phyloP scores from a whole-genome alignment of 2,113 vertebrate genomes.

The Bettongia penicillata region DNA sequence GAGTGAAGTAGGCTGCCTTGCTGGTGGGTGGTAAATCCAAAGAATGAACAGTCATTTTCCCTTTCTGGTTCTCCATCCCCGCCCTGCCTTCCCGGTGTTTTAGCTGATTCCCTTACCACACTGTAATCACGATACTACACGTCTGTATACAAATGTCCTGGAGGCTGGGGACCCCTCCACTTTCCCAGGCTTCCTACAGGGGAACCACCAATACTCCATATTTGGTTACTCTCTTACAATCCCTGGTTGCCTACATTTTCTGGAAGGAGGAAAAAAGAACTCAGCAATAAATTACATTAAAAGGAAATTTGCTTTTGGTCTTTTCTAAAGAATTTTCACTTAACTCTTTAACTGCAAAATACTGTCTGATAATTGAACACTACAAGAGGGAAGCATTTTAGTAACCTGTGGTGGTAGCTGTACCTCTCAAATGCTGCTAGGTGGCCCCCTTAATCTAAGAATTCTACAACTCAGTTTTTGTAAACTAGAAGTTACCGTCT shows the following conservation, averaged over 20 bases:
- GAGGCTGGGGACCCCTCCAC: background rate
- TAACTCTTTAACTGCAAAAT: constrained; percentile 46
- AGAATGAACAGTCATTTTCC: background rate
- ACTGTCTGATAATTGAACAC: constrained; percentile 13
- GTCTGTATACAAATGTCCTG: background rate
- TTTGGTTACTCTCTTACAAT: constrained; percentile 32
- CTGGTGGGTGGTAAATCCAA: background rate
- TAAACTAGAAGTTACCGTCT: background rate
- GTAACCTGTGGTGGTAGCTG: constrained; percentile 26
- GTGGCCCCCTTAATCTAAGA: background rate
- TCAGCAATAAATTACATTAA: background rate
- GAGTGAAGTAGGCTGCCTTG: background rate
- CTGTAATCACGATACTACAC: background rate
- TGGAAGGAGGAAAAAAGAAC: background rate
- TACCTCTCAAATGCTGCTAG: constrained; percentile 18
- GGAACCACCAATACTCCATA: background rate
- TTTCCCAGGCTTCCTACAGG: background rate
- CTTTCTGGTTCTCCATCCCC: background rate
- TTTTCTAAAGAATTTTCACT: constrained; percentile 20
- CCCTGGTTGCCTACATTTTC: background rate
- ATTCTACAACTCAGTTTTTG: background rate
- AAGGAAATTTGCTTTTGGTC: constrained; percentile 21
- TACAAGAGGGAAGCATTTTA: constrained; percentile 29
- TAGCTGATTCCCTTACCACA: background rate
- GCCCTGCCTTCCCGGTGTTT: background rate